Evolutionary conservation across 92 coral and sea anemone genomes (phyloP).

Genomic region (Porites cylindrica): DNA sequence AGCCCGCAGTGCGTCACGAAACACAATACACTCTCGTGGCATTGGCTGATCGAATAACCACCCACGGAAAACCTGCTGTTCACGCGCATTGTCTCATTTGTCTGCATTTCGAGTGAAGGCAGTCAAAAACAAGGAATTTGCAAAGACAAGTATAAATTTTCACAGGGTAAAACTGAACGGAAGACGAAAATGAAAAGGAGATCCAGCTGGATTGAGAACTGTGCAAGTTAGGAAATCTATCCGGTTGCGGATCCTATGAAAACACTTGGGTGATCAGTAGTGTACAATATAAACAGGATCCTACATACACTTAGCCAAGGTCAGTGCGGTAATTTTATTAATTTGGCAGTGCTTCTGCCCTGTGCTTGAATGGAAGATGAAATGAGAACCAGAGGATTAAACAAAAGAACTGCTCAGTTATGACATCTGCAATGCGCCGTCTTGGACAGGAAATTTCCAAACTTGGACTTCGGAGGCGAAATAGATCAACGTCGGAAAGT

Average conservation of each 20-base stretch:
- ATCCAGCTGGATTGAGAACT: background rate
- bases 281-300: constrained; percentile 53
- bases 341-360: constrained; percentile 30
- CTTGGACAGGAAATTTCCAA: constrained; percentile 54
- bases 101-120: constrained; percentile 45
- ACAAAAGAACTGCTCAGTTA: constrained; percentile 34
- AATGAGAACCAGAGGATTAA: constrained; percentile 27
- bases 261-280: constrained; percentile 34
- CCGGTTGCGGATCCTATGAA: constrained; percentile 28
- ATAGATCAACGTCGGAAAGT: constrained; percentile 40
- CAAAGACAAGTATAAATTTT: background rate
- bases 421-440: constrained; percentile 49
- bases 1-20: constrained; percentile 18
- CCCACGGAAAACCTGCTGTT: constrained; percentile 21
- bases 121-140: constrained; percentile 22
- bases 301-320: constrained; percentile 32
- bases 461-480: constrained; percentile 52
- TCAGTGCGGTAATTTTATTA: constrained; percentile 13
- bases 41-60: constrained; percentile 19
- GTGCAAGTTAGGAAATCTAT: constrained; percentile 19
- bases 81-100: constrained; percentile 43
- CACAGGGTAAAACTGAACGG: background rate
- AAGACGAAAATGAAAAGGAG: background rate
- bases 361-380: constrained; percentile 10
- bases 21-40: constrained; percentile 18